Evolutionary conservation across 2,888 invertebrate genomes (phyloP).

Genomic region (Cheilosia vernalis): DNA sequence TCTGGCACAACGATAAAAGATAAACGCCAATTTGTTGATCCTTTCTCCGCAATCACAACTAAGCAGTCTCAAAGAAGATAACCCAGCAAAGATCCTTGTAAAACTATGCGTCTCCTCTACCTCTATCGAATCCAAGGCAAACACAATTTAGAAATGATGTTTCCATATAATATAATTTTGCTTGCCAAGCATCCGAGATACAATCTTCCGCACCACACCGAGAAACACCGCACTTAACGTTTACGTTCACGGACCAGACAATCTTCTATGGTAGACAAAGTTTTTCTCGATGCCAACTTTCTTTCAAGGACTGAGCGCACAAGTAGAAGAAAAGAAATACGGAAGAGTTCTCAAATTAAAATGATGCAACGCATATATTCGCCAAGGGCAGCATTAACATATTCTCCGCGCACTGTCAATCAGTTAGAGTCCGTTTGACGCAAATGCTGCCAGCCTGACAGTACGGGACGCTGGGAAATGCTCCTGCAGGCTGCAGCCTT

Average conservation of each 20-base stretch:
- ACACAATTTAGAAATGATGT: slow-evolving; percentile 71
- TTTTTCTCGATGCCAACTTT: slow-evolving; percentile 59
- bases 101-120: slow-evolving; percentile 47
- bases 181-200: slow-evolving; percentile 66
- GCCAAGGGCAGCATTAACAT: slow-evolving; percentile 62
- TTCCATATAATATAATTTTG: slow-evolving; percentile 73
- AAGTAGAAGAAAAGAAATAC: slow-evolving; percentile 5
- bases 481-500: slow-evolving; percentile 17
- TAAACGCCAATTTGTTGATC: slow-evolving; percentile 58
- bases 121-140: slow-evolving; percentile 48
- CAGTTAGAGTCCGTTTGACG: slow-evolving; percentile 61
- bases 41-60: slow-evolving; percentile 50
- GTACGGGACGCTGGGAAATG: slow-evolving; percentile 42
- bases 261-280: slow-evolving; percentile 61
- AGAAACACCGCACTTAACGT: slow-evolving; percentile 39
- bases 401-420: slow-evolving; percentile 64
- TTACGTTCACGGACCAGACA: slow-evolving; percentile 47
- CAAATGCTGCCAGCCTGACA: slow-evolving; percentile 64
- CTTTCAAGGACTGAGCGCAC: slow-evolving; percentile 66
- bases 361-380: slow-evolving; percentile 64
- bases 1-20: slow-evolving; percentile 55
- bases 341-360: slow-evolving; percentile 55
- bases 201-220: slow-evolving; percentile 52
- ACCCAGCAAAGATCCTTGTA: slow-evolving; percentile 58
- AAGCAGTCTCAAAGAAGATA: slow-evolving; percentile 50